phyloP scores from a whole-genome alignment of 2,888 invertebrate species.

The Eledone cirrhosa region DNA sequence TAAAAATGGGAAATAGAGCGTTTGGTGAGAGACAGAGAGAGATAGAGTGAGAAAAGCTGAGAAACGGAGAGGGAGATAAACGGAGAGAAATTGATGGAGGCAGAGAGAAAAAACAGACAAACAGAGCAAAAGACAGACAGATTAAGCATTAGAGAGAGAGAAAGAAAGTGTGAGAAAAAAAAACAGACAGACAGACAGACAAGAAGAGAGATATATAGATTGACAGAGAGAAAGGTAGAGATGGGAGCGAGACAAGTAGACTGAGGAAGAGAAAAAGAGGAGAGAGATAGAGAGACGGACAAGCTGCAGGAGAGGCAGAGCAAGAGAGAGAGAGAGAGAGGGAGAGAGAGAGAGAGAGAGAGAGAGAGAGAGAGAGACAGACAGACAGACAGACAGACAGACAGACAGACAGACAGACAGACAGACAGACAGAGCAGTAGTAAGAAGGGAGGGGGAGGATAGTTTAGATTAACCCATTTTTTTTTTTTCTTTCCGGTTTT shows the following conservation, averaged over 20 bases:
- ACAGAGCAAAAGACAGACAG: background rate
- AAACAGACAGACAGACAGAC: background rate
- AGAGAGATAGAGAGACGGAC: background rate
- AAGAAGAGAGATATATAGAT: background rate
- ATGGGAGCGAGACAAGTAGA: no score
- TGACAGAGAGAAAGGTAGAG: background rate
- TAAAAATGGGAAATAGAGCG: no score
- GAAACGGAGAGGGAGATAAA: background rate
- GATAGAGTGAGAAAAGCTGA: background rate
- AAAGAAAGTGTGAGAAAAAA: background rate
- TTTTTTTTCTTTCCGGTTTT: background rate
- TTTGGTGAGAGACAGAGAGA: no score
- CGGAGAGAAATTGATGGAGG: background rate
- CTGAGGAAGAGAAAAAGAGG: no score
- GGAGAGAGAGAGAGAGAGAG: background rate
- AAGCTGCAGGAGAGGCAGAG: background rate
- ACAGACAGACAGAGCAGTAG: background rate
- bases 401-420: background rate
- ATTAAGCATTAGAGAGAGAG: background rate
- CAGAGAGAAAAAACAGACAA: background rate
- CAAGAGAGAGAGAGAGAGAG: background rate
- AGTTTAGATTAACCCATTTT: background rate
- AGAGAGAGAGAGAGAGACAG: background rate
- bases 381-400: background rate
- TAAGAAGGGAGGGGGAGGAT: no score